Base-by-base conservation (phyloP, 1,140 invertebrate species). In the Bradysia coprophila region DNA sequence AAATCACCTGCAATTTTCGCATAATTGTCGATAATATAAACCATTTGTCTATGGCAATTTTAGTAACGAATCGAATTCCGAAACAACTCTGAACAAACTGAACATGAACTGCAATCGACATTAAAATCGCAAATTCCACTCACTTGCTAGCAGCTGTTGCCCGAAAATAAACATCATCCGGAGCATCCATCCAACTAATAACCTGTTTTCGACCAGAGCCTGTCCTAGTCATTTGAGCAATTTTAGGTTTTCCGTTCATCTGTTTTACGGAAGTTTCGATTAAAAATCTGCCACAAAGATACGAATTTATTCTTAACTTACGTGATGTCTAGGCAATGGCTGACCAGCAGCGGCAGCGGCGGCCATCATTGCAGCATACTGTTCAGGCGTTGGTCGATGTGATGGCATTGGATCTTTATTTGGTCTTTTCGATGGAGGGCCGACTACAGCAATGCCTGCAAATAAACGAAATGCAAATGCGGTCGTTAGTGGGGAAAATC, bases 171-270 rank as follows among this genome's bases (percentile, higher is more conserved):
- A 95, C 81, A 66, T 97, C 91, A 63, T 96, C 91, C 4, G 91
- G 91, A 37, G 91, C 91, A 66, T 96, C 91, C 78, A 93, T 90
- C 90, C 89, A 95, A 54, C 88, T 93, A 53, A 95, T 90, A 37
- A 92, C 85, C 66, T 90, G 87, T 54, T 90, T 88, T 13, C 84
- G 72, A 5, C 73, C 73, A 11, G 57, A 73, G 49, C 61, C 68
- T 51, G 52, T 66, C 57, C 64, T 67, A 38, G 68, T 76, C 66
- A 74, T 75, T 48, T 75, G 72, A 39, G 76, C 71, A 45, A 76
- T 75, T 51, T 81, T 81, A 42, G 78, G 76, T 56, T 83, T 78
- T 36, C 82, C 75, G 56, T 77, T 77, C 38, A 73, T 65, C 70
- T 72, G 46, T 21, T 50, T 45, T 9, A 22, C 4, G 44, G 45